A percentile compares a stretch with the other conserved stretches of the same genome.
phyloP scores from a whole-genome alignment of 2,888 invertebrate species.

The Diogma glabrata region DNA sequence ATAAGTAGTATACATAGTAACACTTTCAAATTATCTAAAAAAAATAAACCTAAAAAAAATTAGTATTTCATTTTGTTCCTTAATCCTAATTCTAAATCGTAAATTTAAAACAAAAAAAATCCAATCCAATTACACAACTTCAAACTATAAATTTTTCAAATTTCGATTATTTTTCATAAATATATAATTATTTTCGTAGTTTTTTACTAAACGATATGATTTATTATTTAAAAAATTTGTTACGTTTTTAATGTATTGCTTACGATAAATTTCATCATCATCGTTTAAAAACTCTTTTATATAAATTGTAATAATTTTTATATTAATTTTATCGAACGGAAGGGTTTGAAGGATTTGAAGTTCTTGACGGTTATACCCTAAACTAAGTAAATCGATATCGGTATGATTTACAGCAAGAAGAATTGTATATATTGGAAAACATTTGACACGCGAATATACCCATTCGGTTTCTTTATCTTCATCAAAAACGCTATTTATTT shows the following conservation, averaged over 20 bases:
- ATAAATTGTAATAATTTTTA: constrained; percentile 36
- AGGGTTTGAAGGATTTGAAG: constrained; percentile 36
- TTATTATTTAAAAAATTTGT: constrained; percentile 35
- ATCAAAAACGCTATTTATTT: constrained; percentile 40
- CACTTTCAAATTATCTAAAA: too few relatives aligned
- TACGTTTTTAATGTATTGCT: constrained; percentile 30
- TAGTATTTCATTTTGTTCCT: too few relatives aligned
- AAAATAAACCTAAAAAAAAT: too few relatives aligned
- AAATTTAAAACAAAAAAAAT: neutral
- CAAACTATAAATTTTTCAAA: constrained; percentile 6
- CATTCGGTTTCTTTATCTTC: constrained; percentile 40
- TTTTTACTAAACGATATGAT: constrained; percentile 34
- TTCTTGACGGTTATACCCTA: constrained; percentile 40
- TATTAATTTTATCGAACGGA: constrained; percentile 34
- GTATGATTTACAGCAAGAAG: constrained; percentile 64
- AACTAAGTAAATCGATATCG: constrained; percentile 54
- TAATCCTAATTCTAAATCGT: too few relatives aligned
- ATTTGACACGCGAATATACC: constrained; percentile 65
- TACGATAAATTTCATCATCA: constrained; percentile 15
- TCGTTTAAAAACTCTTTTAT: constrained; percentile 20
- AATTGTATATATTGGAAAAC: constrained; percentile 73
- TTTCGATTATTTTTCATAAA: constrained; percentile 18
- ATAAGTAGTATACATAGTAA: too few relatives aligned
- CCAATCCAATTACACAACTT: constrained; percentile 3
- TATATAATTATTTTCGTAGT: constrained; percentile 35